Conservation (phyloP, 2,113 vertebrate species). For the Xiphophorus hellerii region DNA sequence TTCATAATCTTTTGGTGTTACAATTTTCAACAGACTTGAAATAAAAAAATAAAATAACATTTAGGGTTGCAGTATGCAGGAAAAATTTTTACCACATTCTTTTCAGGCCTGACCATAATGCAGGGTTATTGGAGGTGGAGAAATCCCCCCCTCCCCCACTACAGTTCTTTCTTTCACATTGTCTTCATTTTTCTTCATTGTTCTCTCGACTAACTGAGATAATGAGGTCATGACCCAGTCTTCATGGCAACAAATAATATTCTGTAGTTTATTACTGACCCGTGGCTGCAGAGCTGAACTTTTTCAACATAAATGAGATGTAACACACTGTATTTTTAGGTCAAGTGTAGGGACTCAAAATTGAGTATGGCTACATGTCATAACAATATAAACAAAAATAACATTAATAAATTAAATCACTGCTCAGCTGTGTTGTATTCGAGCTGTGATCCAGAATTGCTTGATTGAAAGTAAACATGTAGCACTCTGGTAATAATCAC, state of each 20-base stretch:
- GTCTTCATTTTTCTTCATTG: slow-evolving; percentile 1
- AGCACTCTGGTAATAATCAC: not conserved
- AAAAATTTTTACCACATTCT: not conserved
- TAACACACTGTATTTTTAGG: not conserved
- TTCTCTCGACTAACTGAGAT: slow-evolving; percentile 18
- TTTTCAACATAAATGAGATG: slow-evolving; percentile 3
- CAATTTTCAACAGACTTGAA: too few relatives aligned
- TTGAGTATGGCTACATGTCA: not conserved
- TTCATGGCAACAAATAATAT: slow-evolving; percentile 28
- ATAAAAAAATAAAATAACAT: too few relatives aligned
- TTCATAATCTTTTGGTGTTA: too few relatives aligned
- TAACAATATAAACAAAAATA: too few relatives aligned
- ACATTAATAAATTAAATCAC: not conserved
- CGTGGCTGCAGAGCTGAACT: slow-evolving; percentile 5
- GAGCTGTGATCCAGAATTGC: not conserved
- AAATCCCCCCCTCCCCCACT: not conserved
- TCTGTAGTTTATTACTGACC: slow-evolving; percentile 26
- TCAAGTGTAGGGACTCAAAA: too few relatives aligned
- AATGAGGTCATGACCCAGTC: slow-evolving; percentile 43
- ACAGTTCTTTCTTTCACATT: not conserved
- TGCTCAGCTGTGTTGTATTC: not conserved
- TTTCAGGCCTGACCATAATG: not conserved
- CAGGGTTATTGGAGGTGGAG: not conserved
- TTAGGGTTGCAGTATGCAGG: not conserved
- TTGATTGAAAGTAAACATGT: not conserved